Conservation (phyloP, 2,888 invertebrate genomes). For the Iselma pallidipennis region DNA sequence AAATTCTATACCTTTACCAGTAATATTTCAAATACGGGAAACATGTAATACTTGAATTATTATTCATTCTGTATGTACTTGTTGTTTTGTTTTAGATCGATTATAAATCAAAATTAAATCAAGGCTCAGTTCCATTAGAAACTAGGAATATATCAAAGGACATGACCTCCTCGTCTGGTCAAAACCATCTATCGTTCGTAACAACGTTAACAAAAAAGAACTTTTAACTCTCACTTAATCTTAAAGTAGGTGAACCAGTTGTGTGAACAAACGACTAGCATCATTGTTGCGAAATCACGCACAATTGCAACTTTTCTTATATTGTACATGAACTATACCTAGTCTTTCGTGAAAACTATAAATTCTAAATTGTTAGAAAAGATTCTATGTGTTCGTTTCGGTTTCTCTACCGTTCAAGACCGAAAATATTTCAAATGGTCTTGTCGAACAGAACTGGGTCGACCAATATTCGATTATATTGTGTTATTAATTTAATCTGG, state of each 20-base stretch:
- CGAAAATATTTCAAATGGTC: not conserved
- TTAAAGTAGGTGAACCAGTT: constrained; percentile 43
- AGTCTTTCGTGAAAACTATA: too few species aligned
- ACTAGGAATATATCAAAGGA: not conserved
- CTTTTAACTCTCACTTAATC: constrained; percentile 42
- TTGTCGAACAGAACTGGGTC: not conserved
- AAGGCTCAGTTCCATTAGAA: not conserved
- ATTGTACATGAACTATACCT: too few species aligned
- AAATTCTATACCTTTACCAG: too few species aligned
- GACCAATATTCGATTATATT: not conserved
- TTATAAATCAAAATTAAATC: too few species aligned
- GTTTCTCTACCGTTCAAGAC: too few species aligned
- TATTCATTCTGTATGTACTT: too few species aligned
- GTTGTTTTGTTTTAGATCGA: too few species aligned
- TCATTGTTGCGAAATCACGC: constrained; percentile 16
- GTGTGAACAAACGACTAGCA: constrained; percentile 27
- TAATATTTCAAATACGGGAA: too few species aligned
- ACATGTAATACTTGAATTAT: too few species aligned
- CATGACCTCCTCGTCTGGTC: not conserved
- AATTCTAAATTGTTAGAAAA: not conserved
- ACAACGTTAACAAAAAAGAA: not conserved
- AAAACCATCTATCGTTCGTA: not conserved
- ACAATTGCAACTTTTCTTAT: constrained; percentile 2
- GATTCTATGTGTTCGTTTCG: too few species aligned
- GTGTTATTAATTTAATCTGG: not conserved